phyloP scores from a whole-genome alignment of 2,888 invertebrate genomes.

The Platycheirus albimanus region DNA sequence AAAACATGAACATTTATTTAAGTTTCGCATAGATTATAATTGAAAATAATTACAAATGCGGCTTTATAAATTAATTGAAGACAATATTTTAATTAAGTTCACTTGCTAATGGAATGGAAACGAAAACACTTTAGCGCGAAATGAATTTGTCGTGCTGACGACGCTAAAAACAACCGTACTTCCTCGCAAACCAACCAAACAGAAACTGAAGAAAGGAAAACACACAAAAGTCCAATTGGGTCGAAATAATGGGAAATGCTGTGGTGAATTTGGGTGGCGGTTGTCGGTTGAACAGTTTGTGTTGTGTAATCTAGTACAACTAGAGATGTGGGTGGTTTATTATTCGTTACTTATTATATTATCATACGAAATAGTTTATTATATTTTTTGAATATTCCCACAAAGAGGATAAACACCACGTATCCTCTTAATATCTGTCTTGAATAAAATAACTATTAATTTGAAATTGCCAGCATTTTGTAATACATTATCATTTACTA shows the following conservation, averaged over 20 bases:
- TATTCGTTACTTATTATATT: no score
- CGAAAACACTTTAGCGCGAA: constrained; percentile 51
- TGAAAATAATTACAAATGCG: neutral
- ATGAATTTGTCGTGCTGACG: constrained; percentile 16
- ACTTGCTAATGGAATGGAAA: constrained; percentile 28
- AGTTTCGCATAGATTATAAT: neutral
- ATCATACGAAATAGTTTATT: no score
- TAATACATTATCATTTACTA: no score
- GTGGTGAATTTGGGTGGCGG: neutral
- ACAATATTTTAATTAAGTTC: constrained; percentile 7
- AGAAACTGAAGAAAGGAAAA: constrained; percentile 64
- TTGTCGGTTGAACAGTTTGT: neutral
- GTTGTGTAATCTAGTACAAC: constrained; percentile 39
- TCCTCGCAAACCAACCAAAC: constrained; percentile 42
- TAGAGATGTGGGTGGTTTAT: neutral
- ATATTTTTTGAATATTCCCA: no score
- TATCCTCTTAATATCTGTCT: no score
- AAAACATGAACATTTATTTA: constrained; percentile 7
- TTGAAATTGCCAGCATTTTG: no score
- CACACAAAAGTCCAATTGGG: constrained; percentile 30
- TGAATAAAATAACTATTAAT: no score
- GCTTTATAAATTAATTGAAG: neutral
- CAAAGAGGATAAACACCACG: no score
- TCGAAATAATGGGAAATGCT: constrained; percentile 51
- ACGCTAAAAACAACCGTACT: constrained; percentile 9